Evolutionary conservation across 2,113 vertebrate species (phyloP), one percentile per base, ranked within the genome.

Genomic region (Danionella cerebrum): DNA sequence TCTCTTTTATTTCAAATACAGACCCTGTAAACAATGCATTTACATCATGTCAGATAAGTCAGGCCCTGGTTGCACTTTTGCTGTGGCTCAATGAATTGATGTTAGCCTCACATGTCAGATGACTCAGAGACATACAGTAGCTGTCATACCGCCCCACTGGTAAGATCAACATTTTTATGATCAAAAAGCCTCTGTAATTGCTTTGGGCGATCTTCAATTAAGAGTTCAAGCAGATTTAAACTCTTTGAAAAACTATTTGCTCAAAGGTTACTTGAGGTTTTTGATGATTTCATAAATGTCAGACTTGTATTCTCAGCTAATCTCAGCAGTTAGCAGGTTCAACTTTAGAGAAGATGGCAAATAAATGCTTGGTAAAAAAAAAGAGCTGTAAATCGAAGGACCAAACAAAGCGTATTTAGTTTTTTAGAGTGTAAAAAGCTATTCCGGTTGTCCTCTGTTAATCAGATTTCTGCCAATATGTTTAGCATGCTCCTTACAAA

Each of bases 81-180:
- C 25, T 71, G 63, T 70, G 68, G 72, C 31, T 24, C 69, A 76
- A 63, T 70, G 42, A 78, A 78, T 59, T 74, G 76, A 76, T 53
- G 25, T 38, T 41, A 59, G 77, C 62, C 76, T 72, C 69, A 74
- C 63, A 35, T 67, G 68, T 73, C 54, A 76, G 77, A 71, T 81
- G 67, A 82, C 71, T 81, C 69, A 79, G 72, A 70, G 69, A 62
- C 74, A 79, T 70, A n/a, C n/a, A n/a, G n/a, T n/a, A 82, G 80
- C 35, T 71, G 51, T 65, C 69, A 65, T 38, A 29, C 66, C 62
- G 19, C 29, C 48, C 52, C 51, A 60, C 69, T 65, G 66, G 68
- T 50, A 36, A 1, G 16, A 52, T 69, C 44, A 70, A 36, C 33
- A 65, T 39, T 71, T 73, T 63, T 59, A 22, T 50, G 44, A 72